Evolutionary conservation across 92 coral and sea anemone genomes (phyloP).

Genomic region (Porites divaricata): DNA sequence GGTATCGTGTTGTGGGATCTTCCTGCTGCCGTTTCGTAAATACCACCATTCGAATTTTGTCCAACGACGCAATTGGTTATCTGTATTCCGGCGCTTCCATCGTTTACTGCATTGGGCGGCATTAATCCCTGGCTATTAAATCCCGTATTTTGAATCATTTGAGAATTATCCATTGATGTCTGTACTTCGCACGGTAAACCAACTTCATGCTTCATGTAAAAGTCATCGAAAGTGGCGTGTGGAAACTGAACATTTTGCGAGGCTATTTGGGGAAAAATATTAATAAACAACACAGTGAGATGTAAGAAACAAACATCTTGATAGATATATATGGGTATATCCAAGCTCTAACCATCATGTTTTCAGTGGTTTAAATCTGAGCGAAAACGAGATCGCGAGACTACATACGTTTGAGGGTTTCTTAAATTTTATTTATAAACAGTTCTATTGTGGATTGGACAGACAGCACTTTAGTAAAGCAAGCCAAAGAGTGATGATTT

Average conservation of each 20-base stretch:
- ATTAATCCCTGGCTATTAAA: slow-evolving; percentile 38
- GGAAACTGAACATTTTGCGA: slow-evolving; percentile 44
- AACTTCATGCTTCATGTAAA: slow-evolving; percentile 47
- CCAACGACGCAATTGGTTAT: slow-evolving; percentile 41
- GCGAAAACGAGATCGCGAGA: background rate
- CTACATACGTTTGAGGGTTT: slow-evolving; percentile 2
- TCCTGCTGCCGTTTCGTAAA: slow-evolving; percentile 29
- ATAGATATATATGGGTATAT: background rate
- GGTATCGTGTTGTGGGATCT: slow-evolving; percentile 65
- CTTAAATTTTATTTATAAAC: slow-evolving; percentile 33
- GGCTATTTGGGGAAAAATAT: slow-evolving; percentile 23
- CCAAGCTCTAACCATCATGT: background rate
- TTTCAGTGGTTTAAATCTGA: background rate
- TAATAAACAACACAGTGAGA: slow-evolving; percentile 20
- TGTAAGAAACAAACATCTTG: background rate
- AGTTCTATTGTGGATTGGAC: slow-evolving; percentile 25
- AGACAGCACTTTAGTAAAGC: slow-evolving; percentile 8
- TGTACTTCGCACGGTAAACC: slow-evolving; percentile 27
- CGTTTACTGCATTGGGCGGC: slow-evolving; percentile 31
- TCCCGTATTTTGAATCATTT: slow-evolving; percentile 49
- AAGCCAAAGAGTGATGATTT: slow-evolving; percentile 20
- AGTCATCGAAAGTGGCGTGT: slow-evolving; percentile 34
- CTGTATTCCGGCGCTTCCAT: slow-evolving; percentile 37
- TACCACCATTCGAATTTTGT: slow-evolving; percentile 32
- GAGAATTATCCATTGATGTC: slow-evolving; percentile 34